Conservation (phyloP, 1,140 invertebrate species). For the Agrilus planipennis region DNA sequence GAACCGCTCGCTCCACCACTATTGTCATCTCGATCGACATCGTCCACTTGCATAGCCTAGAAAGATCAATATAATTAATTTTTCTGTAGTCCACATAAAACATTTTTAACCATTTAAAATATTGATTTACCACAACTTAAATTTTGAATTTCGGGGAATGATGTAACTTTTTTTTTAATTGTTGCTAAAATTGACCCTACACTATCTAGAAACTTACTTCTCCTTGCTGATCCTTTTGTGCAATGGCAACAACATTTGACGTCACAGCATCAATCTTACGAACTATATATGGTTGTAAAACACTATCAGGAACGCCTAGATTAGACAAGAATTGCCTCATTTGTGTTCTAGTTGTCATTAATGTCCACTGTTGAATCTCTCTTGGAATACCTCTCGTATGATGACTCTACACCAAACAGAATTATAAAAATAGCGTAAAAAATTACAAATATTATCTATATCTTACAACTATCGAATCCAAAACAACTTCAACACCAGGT, state of each 20-base stretch:
- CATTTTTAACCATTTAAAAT: too few relatives aligned
- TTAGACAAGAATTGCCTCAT: constrained; percentile 16
- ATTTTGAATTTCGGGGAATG: too few relatives aligned
- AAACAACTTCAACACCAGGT: constrained; percentile 23
- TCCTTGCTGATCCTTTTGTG: not conserved
- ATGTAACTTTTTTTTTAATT: too few relatives aligned
- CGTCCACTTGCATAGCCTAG: constrained; percentile 33
- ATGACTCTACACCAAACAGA: constrained; percentile 13
- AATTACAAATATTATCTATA: constrained; percentile 4
- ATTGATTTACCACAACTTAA: too few relatives aligned
- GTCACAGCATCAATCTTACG: constrained; percentile 10
- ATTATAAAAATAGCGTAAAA: constrained; percentile 1
- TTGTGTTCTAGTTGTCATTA: constrained; percentile 18
- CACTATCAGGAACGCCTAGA: constrained; percentile 15
- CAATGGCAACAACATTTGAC: not conserved
- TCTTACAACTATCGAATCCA: constrained; percentile 22
- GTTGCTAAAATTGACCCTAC: too few relatives aligned
- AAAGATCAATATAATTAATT: constrained; percentile 5
- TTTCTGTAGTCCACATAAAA: not conserved
- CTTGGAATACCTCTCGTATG: constrained; percentile 21
- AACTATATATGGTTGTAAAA: constrained; percentile 24
- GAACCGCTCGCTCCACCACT: constrained; percentile 7
- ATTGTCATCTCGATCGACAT: constrained; percentile 2
- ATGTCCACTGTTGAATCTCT: constrained; percentile 25
- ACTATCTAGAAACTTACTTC: too few relatives aligned